Base-by-base conservation (phyloP, 2,797 vertebrate species). In the Sternotherus odoratus region DNA sequence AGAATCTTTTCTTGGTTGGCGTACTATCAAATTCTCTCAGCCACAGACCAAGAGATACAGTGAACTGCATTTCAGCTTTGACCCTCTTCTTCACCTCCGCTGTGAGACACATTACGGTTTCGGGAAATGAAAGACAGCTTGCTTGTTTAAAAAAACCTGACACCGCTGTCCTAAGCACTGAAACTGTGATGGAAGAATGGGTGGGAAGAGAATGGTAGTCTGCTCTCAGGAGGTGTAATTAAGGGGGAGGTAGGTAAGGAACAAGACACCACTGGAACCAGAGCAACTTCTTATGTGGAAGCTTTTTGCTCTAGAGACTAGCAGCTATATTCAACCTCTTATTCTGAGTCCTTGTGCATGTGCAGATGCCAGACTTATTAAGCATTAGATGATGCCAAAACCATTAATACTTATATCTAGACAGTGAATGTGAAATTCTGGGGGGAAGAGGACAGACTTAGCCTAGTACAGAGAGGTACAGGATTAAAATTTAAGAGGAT, bases 41-140 rank as follows among this genome's bases (percentile, higher is more conserved):
- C 51, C 12, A 39, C 28, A 82, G 36, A 77, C 46, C 19, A 63
- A 33, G n/a, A 82, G 43, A 56, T 36, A 72, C 33, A 80, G 78
- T 16, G 50, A 93, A 50, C 46, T 81, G 12, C 36, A 77, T 69
- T 94, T 96, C 86, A 87, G 77, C 50, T 89, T 79, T 94, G 87
- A 94, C 77, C 79, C 43, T 94, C 43, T 82, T 3, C 30, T 89
- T 95, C 78, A 93, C 92, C 84, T 92, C 92, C 3, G 0, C 82
- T 43, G 56, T 83, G 75, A 87, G 43, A 39, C 69, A 84, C 56
- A 89, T 74, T 75, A 51, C 43, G 43, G 53, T 85, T 48, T 66
- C 6, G 24, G 51, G 77, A 80, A 53, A 89, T 85, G 46, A 85
- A 85, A 85, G 11, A 0, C 1, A 79, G 33, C 66, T 69, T 69